These are phyloP conservation scores for Dipodomys merriami DNA, from an alignment of 2,113 vertebrate species.

Conservation along the genomic window DNA sequence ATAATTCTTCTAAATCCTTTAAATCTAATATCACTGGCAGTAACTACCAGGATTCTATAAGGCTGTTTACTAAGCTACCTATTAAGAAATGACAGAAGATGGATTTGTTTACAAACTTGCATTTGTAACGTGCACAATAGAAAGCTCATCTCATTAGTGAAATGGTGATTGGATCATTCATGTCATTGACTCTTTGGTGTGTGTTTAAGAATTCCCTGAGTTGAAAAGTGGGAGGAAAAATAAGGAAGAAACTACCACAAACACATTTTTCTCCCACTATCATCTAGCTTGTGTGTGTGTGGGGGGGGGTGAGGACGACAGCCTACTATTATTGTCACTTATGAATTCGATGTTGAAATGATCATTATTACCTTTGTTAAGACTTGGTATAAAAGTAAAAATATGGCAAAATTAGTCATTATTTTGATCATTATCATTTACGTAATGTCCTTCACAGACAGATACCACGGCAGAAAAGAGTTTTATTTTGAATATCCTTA, in stretches of 20 bases:
- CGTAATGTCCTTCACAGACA: not conserved
- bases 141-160: constrained; percentile 54
- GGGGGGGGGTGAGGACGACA: not conserved
- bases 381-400: not conserved
- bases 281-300: not conserved
- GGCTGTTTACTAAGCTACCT: constrained; percentile 66
- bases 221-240: not conserved
- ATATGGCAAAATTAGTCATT: not conserved
- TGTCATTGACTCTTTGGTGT: not conserved
- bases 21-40: constrained; percentile 65
- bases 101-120: constrained; percentile 73
- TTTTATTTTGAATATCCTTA: not conserved
- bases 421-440: not conserved
- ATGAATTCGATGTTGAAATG: not conserved
- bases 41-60: constrained; percentile 74
- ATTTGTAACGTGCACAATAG: constrained; percentile 60
- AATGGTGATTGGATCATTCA: constrained; percentile 35
- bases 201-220: not conserved
- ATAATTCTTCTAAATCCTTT: constrained; percentile 71
- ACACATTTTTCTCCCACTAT: not conserved
- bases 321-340: not conserved
- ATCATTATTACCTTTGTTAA: not conserved
- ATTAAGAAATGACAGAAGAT: constrained; percentile 67
- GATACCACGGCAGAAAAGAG: not conserved
- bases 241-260: not conserved